Percentiles rank a stretch among this genome's conserved stretches.
Conservation (phyloP, 2,797 vertebrate genomes). For the Cossypha caffra region DNA sequence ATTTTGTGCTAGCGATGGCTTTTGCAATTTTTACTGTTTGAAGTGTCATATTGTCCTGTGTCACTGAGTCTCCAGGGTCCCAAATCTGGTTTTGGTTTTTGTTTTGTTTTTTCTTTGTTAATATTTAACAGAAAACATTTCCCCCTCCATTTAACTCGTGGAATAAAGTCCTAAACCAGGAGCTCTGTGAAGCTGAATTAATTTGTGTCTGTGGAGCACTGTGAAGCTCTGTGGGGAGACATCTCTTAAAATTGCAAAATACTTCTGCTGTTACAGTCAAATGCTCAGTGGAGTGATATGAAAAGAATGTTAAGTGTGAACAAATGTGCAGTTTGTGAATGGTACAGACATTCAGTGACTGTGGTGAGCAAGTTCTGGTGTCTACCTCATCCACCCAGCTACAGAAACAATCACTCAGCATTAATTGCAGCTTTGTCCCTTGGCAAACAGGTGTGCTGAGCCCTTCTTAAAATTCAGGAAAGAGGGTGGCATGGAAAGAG, state of each 20-base stretch:
- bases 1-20: background rate
- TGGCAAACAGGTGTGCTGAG: background rate
- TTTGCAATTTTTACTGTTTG: background rate
- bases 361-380: background rate
- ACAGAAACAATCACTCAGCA: background rate
- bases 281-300: background rate
- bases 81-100: background rate
- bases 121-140: background rate
- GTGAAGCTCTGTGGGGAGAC: background rate
- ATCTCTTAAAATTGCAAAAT: background rate
- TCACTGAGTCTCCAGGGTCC: background rate
- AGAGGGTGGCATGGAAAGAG: background rate
- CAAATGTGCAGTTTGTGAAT: slow-evolving; percentile 1
- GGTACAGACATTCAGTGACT: background rate
- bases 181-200: slow-evolving; percentile 9
- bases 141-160: background rate
- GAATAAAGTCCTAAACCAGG: background rate
- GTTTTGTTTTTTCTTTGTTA: background rate
- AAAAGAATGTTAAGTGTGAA: slow-evolving; percentile 12
- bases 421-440: slow-evolving; percentile 12
- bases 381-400: background rate
- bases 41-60: background rate
- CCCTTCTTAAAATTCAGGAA: background rate
- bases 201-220: slow-evolving; percentile 5
- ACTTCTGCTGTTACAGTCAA: slow-evolving; percentile 12